Base-by-base conservation (phyloP, 1,140 invertebrate species). In the Drosophila nannoptera region DNA sequence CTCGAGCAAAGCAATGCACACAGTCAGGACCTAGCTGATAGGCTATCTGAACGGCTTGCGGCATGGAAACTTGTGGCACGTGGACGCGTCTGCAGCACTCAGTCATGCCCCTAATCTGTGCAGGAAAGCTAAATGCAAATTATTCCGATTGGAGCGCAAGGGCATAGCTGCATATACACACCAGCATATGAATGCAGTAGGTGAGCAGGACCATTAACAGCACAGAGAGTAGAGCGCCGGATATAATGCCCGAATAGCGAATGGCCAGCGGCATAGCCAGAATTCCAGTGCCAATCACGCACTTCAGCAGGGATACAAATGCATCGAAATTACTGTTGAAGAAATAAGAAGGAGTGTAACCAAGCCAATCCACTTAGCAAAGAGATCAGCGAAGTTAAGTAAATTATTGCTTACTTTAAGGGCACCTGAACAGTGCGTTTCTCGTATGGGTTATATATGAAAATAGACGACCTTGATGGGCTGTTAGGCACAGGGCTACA, bases 101-200 rank as follows among this genome's bases (percentile, higher is more conserved):
- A 6, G 78, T 83, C 78, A 83, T 83, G 16, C 75, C 73, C 14
- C 49, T 32, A 16, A 83, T 83, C 78, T 82, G 43, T 36, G 36
- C 29, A 12, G 31, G 16, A 46, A 22, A 42, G 29, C 2, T 29
- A 35, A 22, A 43, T 72, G 33, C 59, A 55, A 16, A 48, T 49
- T 43, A 52, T 33, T 12, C 31, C 2, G 9, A 56, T 35, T 33
- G 11, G 36, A 36, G 31, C 53, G 7, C 60, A 40, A 9, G 45
- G 48, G 32, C 64, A 83, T 22, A 46, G 31, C 46, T 43, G 14
- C 54, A 52, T n/a, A 75, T 75, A 83, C 78, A 60, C 53, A 83
- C 78, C 78, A 83, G 73, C 69, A 83, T 73, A 49, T 83, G 80
- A 33, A 83, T 84, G 69, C 58, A 84, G 42, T 84, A 83, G 8